phyloP scores from a whole-genome alignment of 2,113 vertebrate species.

The Scopus umbretta region DNA sequence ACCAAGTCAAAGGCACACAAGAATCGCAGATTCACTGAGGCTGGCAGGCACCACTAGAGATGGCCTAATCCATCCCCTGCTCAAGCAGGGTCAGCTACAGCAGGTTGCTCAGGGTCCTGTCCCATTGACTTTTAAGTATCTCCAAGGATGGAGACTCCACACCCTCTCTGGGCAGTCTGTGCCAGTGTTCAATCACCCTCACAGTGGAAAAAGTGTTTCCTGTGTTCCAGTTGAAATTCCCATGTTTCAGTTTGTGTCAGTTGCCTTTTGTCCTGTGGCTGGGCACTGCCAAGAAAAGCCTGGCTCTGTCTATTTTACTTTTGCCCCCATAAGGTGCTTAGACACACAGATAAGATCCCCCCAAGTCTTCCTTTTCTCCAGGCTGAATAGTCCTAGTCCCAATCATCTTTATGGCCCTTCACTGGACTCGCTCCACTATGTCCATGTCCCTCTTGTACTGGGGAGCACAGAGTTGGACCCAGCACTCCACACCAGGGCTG shows the following conservation, averaged over 20 bases:
- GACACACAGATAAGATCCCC: fast-evolving
- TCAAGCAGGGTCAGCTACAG: not conserved
- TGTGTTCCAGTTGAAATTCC: not conserved
- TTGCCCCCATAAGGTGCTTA: not conserved
- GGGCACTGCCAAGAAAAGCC: not conserved
- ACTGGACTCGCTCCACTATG: no score
- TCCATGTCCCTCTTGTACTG: not conserved
- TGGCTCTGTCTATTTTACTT: not conserved
- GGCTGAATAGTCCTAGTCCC: not conserved
- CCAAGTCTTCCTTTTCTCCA: fast-evolving
- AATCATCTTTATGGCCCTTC: not conserved
- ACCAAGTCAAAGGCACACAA: not conserved
- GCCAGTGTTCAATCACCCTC: not conserved
- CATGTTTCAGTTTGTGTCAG: not conserved
- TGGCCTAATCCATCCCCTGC: not conserved
- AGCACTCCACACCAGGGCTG: not conserved
- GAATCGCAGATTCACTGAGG: not conserved
- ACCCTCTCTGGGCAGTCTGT: not conserved
- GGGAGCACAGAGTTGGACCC: not conserved
- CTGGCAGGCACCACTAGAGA: not conserved
- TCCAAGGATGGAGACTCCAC: not conserved
- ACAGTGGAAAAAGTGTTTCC: not conserved
- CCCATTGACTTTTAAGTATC: not conserved
- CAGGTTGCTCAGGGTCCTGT: not conserved
- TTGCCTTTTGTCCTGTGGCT: not conserved